Evolutionary conservation across 2,888 invertebrate species (phyloP).

Genomic region (Orthonevra nobilis): DNA sequence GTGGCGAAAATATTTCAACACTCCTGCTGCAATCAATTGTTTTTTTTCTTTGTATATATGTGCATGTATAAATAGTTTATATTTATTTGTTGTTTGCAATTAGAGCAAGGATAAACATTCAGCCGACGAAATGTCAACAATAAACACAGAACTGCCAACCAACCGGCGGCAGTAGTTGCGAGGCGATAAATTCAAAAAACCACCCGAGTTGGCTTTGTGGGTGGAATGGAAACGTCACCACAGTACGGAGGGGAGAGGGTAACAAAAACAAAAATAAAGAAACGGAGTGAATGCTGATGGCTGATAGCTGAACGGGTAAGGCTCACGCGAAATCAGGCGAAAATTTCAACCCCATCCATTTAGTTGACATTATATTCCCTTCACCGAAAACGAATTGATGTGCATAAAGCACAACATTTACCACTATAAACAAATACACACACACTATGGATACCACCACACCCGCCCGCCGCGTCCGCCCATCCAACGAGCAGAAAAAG

Average conservation of each 20-base stretch:
- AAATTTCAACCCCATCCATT: conserved; percentile 27
- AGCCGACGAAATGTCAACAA: conserved; percentile 56
- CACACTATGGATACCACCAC: too few species aligned
- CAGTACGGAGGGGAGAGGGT: too few species aligned
- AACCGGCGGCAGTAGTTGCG: conserved; percentile 23
- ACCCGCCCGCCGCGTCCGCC: neutral
- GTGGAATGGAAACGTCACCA: too few species aligned
- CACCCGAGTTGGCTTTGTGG: too few species aligned
- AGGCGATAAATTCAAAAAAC: conserved; percentile 62
- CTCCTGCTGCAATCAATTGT: conserved; percentile 16
- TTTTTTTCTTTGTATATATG: conserved; percentile 16
- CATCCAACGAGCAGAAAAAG: conserved; percentile 4
- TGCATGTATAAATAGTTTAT: conserved; percentile 1
- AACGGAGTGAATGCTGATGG: conserved; percentile 5
- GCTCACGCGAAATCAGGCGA: conserved; percentile 60
- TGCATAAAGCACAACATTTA: conserved; percentile 66
- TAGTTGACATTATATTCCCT: conserved; percentile 39
- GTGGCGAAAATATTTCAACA: conserved; percentile 60
- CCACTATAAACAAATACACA: conserved; percentile 52
- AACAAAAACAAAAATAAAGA: too few species aligned
- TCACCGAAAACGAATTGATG: conserved; percentile 56
- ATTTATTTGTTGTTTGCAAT: conserved; percentile 43
- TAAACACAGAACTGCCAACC: conserved; percentile 28
- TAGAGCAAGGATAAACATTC: conserved; percentile 67
- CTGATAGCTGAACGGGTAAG: conserved; percentile 59